Base-by-base conservation (phyloP, 2,888 invertebrate species). In the Abrostola tripartita region DNA sequence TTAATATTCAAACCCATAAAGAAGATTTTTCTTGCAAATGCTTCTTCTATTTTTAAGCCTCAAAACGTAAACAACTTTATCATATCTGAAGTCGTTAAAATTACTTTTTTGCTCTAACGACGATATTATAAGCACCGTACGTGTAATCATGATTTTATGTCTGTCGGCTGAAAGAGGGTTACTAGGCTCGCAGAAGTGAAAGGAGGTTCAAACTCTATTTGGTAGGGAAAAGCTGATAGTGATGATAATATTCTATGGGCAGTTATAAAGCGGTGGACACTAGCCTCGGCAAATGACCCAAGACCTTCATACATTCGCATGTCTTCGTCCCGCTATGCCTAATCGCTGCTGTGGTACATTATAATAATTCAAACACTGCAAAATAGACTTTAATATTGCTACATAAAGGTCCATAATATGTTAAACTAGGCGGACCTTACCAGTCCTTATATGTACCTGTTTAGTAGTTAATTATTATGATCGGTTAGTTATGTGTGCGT, bases 391-490 rank as follows among this genome's bases (percentile, higher is more conserved):
- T 81, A 81, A 58, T 6, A 0, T 10, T 6, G 7, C 41, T 10
- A 51, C 24, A 49, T 63, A 78, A 79, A 71, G 72, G 74, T 73
- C 54, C 63, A 51, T 65, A 76, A 79, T 79, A 61, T 71, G 55
- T 61, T 73, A 74, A 53, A 59, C 56, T 51, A 36, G 52, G 51
- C 60, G 53, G 70, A 69, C 68, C 62, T 63, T 68, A 61, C 62
- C 58, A 62, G 61, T 81, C 74, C 75, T 70, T 79, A 76, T 81
- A 81, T 79, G 81, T 83, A 84, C 83, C 82, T 85, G 79, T 79
- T 85, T 85, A 83, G 84, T 82, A 82, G 84, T 76, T 87, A 88
- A 89, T 89, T 87, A 88, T 85, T 85, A 85, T 88, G 86, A 88
- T 87, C 84, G 82, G 81, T 85, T 83, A 79, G 82, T 78, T 81